Conservation (phyloP, 1,140 invertebrate genomes). For the Rhizoglyphus robini region DNA sequence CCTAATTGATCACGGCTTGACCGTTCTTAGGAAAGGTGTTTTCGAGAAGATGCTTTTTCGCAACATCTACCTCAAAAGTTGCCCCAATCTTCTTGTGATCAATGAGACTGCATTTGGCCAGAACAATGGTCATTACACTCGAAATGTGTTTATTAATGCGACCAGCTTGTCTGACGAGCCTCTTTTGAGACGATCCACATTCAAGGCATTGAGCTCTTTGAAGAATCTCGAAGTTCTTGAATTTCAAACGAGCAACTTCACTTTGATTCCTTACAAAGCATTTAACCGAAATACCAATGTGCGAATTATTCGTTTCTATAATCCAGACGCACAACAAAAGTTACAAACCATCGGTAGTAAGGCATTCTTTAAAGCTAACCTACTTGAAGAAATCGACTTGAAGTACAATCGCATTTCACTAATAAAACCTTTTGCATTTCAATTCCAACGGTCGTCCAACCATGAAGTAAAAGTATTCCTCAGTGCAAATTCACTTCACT, state of each 20-base stretch:
- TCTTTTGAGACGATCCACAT: not conserved
- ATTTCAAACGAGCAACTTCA: not conserved
- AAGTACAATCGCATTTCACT: not conserved
- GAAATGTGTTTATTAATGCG: conserved; percentile 2
- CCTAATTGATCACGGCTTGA: not conserved
- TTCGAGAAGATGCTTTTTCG: not conserved
- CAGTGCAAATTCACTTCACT: not conserved
- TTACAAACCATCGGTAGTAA: not conserved
- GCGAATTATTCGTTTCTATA: conserved; percentile 5
- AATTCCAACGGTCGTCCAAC: not conserved
- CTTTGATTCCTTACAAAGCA: conserved; percentile 8
- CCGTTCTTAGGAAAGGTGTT: not conserved
- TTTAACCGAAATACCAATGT: not conserved
- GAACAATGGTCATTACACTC: not conserved
- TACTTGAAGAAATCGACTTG: not conserved
- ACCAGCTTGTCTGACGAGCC: not conserved
- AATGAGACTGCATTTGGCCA: not conserved
- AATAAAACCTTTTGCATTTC: conserved; percentile 14
- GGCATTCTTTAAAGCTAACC: not conserved
- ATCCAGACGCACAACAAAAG: not conserved
- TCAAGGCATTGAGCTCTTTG: conserved; percentile 6
- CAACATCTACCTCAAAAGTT: conserved; percentile 11
- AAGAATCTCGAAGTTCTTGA: not conserved
- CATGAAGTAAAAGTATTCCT: not conserved
- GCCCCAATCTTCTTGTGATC: not conserved